Conservation (phyloP, 2,797 vertebrate species). For the Gila robusta region DNA sequence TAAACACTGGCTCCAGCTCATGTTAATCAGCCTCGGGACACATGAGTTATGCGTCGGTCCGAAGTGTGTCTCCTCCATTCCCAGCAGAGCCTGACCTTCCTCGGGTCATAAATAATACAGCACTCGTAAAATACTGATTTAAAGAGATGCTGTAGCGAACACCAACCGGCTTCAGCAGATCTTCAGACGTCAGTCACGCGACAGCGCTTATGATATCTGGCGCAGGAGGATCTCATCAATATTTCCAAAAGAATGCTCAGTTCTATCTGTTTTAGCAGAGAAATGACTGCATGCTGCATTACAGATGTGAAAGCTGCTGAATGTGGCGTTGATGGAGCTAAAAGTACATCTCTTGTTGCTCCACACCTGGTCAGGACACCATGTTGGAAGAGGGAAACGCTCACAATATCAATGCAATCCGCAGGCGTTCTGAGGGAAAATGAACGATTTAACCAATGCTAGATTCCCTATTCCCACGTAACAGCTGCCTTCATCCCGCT, state of each 20-base stretch:
- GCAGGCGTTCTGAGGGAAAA: slow-evolving; percentile 22
- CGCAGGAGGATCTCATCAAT: background rate
- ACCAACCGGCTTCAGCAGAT: background rate
- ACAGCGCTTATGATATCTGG: background rate
- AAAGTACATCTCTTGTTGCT: background rate
- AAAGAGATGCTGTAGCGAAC: slow-evolving; percentile 59
- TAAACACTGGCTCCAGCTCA: slow-evolving; percentile 50
- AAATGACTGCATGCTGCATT: background rate
- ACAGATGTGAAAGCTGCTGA: background rate
- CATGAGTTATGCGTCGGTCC: slow-evolving; percentile 74
- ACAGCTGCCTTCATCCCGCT: slow-evolving; percentile 51
- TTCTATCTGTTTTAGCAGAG: background rate
- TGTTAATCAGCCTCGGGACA: slow-evolving; percentile 76
- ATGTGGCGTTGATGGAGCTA: no score
- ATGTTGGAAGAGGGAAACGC: background rate
- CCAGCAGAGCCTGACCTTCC: slow-evolving; percentile 73
- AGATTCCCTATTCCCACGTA: slow-evolving; percentile 48
- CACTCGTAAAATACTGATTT: slow-evolving; percentile 73
- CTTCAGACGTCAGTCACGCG: background rate
- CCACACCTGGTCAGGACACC: background rate
- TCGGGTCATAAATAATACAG: slow-evolving; percentile 73
- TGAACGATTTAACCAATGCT: slow-evolving; percentile 53
- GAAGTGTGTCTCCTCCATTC: slow-evolving; percentile 2
- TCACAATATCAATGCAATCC: background rate
- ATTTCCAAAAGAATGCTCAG: background rate